A percentile compares a stretch with the other conserved stretches of the same genome.
phyloP scores from a whole-genome alignment of 2,888 invertebrate genomes.

The Philonicus albiceps region DNA sequence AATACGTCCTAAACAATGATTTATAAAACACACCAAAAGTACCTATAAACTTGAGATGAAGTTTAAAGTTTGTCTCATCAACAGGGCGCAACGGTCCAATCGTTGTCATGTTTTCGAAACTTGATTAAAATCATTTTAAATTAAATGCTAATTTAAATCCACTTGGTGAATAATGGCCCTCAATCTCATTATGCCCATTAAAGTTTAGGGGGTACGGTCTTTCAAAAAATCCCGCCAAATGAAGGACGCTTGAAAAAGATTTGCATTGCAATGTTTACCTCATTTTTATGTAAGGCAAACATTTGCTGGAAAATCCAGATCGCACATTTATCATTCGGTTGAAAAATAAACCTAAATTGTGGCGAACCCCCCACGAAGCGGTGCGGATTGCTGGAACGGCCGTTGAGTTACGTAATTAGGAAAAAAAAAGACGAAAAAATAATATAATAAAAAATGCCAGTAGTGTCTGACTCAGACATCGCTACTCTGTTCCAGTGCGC shows the following conservation, averaged over 20 bases:
- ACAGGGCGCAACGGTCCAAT: too few relatives aligned
- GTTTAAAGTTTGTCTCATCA: too few relatives aligned
- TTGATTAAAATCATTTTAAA: background rate
- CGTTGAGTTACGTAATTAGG: background rate
- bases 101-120: background rate
- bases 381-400: background rate
- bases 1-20: too few relatives aligned
- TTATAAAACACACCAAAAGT: too few relatives aligned
- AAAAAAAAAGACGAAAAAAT: background rate
- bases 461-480: background rate
- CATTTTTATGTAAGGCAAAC: background rate
- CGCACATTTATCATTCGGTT: background rate
- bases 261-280: background rate
- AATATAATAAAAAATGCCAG: background rate
- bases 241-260: background rate
- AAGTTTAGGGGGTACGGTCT: background rate
- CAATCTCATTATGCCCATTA: background rate
- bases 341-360: background rate
- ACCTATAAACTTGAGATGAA: too few relatives aligned
- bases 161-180: too few relatives aligned
- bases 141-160: background rate
- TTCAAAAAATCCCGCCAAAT: background rate
- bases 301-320: background rate
- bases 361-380: background rate
- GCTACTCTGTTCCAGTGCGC: background rate